These are phyloP conservation scores for Stegana nigrithorax DNA, from an alignment of 2,888 invertebrate species.

Conservation along the genomic window DNA sequence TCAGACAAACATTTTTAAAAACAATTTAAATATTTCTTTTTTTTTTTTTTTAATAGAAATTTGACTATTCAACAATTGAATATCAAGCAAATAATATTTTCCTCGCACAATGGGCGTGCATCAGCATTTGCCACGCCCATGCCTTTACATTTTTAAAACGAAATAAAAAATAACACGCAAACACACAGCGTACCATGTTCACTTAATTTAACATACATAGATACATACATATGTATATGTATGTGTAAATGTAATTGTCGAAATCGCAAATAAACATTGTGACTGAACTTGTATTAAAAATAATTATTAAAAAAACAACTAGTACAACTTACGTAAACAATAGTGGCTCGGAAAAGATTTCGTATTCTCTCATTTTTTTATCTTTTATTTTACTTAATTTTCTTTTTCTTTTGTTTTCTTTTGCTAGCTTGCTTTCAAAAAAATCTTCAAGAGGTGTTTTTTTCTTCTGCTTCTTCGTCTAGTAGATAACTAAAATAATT, in stretches of 20 bases:
- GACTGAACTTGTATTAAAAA: conserved; percentile 10
- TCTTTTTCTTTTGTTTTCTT: background rate
- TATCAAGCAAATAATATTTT: no score
- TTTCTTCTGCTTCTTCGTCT: background rate
- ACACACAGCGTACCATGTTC: conserved; percentile 1
- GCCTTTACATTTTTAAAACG: background rate
- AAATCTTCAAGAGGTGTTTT: conserved; percentile 4
- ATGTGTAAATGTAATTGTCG: conserved; percentile 27
- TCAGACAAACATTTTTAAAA: conserved; percentile 35
- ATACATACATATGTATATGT: no score
- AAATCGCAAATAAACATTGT: conserved; percentile 12
- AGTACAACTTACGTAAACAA: conserved; percentile 10
- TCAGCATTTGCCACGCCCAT: no score
- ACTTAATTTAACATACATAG: no score
- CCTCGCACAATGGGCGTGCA: no score
- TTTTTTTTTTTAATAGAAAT: conserved; percentile 1
- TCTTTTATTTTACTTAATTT: no score
- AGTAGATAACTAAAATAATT: background rate
- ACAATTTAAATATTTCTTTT: conserved; percentile 18
- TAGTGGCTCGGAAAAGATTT: conserved; percentile 39
- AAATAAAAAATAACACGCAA: background rate
- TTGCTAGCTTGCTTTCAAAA: conserved; percentile 6
- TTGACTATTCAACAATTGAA: background rate
- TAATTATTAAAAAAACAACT: conserved; percentile 4
- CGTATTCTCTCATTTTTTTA: no score